Evolutionary conservation across 2,888 invertebrate genomes (phyloP).

Genomic region (Euphydryas editha): DNA sequence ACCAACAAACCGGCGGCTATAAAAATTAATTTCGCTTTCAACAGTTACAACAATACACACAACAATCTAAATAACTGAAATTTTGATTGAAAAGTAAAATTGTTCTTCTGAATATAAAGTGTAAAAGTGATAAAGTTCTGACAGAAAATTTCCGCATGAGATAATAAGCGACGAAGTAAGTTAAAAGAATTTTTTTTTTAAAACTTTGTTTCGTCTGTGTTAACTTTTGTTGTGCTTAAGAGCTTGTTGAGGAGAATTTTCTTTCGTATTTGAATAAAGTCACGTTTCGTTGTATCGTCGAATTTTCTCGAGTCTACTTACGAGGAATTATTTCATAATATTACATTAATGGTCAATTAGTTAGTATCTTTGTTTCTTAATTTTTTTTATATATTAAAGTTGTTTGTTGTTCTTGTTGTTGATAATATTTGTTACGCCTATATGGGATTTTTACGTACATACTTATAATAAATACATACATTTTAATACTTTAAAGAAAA

Average conservation of each 20-base stretch:
- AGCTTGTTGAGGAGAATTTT: slow-evolving; percentile 20
- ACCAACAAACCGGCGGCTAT: slow-evolving; percentile 37
- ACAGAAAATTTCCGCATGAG: slow-evolving; percentile 21
- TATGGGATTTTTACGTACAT: too few species aligned
- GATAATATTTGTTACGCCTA: too few species aligned
- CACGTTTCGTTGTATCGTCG: slow-evolving; percentile 8
- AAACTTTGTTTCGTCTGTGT: slow-evolving; percentile 27
- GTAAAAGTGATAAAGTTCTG: slow-evolving; percentile 34
- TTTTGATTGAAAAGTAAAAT: neutral
- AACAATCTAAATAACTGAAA: neutral
- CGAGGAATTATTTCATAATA: neutral
- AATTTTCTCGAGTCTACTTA: slow-evolving; percentile 5
- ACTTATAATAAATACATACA: too few species aligned
- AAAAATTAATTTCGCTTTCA: slow-evolving; percentile 36
- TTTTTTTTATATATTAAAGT: too few species aligned
- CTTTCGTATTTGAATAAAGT: slow-evolving; percentile 11
- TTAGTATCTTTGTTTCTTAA: neutral
- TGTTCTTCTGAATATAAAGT: slow-evolving; percentile 27
- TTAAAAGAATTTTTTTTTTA: slow-evolving; percentile 17
- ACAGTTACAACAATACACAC: slow-evolving; percentile 17
- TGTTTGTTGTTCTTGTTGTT: too few species aligned
- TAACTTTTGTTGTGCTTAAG: slow-evolving; percentile 22
- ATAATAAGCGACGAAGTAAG: slow-evolving; percentile 33
- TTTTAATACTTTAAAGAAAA: too few species aligned
- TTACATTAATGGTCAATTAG: slow-evolving; percentile 1